phyloP scores from a whole-genome alignment of 2,113 vertebrate species.

The Noctilio leporinus region DNA sequence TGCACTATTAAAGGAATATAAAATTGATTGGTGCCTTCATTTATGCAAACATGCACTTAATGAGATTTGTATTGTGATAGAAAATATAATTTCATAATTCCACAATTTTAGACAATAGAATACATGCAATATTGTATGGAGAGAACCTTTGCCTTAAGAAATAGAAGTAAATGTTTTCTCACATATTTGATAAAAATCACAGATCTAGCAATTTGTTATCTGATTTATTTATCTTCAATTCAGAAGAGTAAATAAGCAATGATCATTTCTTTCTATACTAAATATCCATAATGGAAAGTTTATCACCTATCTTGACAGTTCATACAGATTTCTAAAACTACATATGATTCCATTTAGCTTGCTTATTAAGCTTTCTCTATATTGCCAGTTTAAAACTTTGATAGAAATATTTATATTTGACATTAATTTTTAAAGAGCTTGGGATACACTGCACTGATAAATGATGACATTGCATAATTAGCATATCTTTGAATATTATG shows the following conservation, averaged over 20 bases:
- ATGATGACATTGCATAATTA: not conserved
- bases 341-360: not conserved
- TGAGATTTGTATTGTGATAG: not conserved
- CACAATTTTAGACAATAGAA: not conserved
- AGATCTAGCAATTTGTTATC: not conserved
- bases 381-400: not conserved
- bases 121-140: not conserved
- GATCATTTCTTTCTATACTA: not conserved
- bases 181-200: not conserved
- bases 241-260: not conserved
- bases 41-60: not conserved
- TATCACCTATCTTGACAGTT: not conserved
- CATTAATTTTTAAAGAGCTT: not conserved
- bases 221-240: not conserved
- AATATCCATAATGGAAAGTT: not conserved
- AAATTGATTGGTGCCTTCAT: not conserved
- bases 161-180: not conserved
- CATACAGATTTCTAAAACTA: not conserved
- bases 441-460: not conserved
- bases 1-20: constrained; percentile 56
- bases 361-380: not conserved
- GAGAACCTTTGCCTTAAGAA: not conserved
- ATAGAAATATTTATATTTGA: not conserved
- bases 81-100: not conserved
- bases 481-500: not conserved